Evolutionary conservation across 2,888 invertebrate genomes (phyloP), one percentile per base, ranked within the genome.

Genomic region (Chrysolina oricalcia): DNA sequence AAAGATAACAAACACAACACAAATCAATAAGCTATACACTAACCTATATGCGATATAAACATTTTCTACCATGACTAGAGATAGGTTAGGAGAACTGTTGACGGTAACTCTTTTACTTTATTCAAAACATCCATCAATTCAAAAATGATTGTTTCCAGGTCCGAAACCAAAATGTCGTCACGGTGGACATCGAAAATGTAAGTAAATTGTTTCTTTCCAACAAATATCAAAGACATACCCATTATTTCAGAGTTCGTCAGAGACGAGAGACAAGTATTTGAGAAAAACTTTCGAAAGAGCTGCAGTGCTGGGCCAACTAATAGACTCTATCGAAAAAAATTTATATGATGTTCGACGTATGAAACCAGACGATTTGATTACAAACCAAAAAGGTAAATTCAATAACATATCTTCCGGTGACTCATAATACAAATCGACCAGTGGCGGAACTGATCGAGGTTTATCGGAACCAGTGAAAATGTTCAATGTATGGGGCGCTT

Each of bases 271-370:
- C 50, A 68, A 11, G 46, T 19, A 80, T 56, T 68, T 86, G 65
- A 81, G 74, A 63, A 75, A 81, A 66, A 83, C 83, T 0, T 83
- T 85, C 40, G 83, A 85, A 77, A 78, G 83, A 66, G 79, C 83
- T 2, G 83, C 84, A 76, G 89, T 89, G 78, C 87, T 91, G 81
- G 89, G 89, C 80, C 84, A 86, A 80, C 91, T 91, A 90, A 90
- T 92, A 80, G 87, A 88, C 77, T 89, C 89, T 76, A 88, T 92
- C 70, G 88, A 89, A 82, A 86, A 86, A 79, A 90, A 91, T 87
- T 90, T 91, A 66, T 74, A 79, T 13, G 75, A 77, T n/a, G 75
- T 83, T 11, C 75, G 76, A 11, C 78, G 79, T 43, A 19, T 82
- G 8, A 75, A 72, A 65, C 81, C 76, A 74, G 27, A 82, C 17